phyloP scores from a whole-genome alignment of 1,140 invertebrate genomes.

The Bombus balteatus region DNA sequence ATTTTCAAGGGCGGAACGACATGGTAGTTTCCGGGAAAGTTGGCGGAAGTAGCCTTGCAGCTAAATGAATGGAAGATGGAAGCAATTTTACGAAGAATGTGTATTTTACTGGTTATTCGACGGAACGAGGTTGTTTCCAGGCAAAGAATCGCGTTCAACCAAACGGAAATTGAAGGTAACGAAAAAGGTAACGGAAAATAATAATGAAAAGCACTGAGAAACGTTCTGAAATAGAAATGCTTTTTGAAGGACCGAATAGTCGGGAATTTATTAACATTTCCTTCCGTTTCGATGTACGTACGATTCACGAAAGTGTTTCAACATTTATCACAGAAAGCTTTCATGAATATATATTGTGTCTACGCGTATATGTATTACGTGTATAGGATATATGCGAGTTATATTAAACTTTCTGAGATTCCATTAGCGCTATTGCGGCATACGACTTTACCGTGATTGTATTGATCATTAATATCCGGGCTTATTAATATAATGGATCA shows the following conservation, averaged over 20 bases:
- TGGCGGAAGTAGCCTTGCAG: neutral
- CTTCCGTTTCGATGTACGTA: neutral
- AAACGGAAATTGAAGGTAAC: no score
- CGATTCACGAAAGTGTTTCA: neutral
- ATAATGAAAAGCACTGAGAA: neutral
- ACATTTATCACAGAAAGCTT: neutral
- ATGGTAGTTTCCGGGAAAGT: neutral
- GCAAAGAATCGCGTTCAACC: neutral
- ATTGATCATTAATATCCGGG: no score
- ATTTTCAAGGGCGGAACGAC: neutral
- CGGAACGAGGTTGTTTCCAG: neutral
- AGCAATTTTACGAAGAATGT: slow-evolving; percentile 4
- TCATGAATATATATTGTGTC: neutral
- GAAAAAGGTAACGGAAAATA: neutral
- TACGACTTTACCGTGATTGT: no score
- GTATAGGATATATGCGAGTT: no score
- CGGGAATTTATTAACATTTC: neutral
- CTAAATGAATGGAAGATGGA: neutral
- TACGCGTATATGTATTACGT: neutral
- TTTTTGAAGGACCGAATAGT: neutral
- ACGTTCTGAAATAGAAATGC: neutral
- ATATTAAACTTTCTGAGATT: no score
- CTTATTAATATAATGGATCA: no score
- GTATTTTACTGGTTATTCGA: neutral
- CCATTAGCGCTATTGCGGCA: no score